Base-by-base conservation (phyloP, 2,888 invertebrate genomes). In the Brenthis ino region DNA sequence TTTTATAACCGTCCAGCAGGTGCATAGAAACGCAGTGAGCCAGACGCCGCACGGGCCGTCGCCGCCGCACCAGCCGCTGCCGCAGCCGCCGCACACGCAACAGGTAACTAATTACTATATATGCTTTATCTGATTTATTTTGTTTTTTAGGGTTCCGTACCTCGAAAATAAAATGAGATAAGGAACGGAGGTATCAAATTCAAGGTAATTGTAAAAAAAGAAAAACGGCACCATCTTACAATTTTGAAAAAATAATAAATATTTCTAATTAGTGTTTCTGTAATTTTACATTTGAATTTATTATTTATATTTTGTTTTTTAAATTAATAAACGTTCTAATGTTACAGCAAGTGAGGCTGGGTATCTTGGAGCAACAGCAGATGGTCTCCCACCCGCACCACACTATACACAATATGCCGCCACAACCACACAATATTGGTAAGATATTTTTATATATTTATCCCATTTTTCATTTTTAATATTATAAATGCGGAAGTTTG, bases 401-500 rank as follows among this genome's bases (percentile, higher is more conserved):
- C 72, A 70, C 83, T 0, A 78, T 93, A 51, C 93, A 92, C 80
- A 87, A 85, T 37, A 74, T 91, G 73, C 89, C 86, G 73, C 89
- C 86, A 5, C 86, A 86, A 57, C 84, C 82, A 28, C 92, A 92
- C 72, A 70, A 81, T 54, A 85, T 92, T 70, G 88, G 91, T 91
- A 43, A 43, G 37, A 43, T 11, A 28, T 28, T 28, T 28, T 28
- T 28, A 28, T 0, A 28, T 28, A 28, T 28, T 28, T 28, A 28
- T 28, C 28, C 4, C 28, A 28, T 28, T 28, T 28, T 0, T 28
- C 28, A 28, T 28, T 28, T 28, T 28, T 28, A 28, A 28, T 28
- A 28, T 28, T 28, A 28, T 28, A 4, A 28, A 28, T 28, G 4
- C 5, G 28, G 4, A 28, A 28, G 28, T 4, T 28, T 28, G 28